Conservation (phyloP, 2,888 invertebrate species). For the Xestia ashworthii region DNA sequence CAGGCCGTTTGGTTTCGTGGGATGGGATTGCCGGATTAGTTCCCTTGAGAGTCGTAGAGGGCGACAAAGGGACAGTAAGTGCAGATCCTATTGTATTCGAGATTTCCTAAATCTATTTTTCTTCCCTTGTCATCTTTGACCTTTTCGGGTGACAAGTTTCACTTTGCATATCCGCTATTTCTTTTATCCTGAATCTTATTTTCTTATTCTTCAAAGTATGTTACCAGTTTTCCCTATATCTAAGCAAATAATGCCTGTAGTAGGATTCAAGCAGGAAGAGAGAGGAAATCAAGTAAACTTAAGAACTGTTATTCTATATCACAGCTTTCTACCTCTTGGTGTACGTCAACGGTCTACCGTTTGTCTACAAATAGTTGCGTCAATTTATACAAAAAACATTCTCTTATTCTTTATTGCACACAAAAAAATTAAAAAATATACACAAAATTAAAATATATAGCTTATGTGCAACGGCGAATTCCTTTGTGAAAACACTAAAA, state of each 20-base stretch:
- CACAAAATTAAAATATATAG: too few relatives aligned
- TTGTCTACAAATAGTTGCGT: too few relatives aligned
- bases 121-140: constrained; percentile 36
- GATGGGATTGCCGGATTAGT: constrained; percentile 38
- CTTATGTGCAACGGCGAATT: too few relatives aligned
- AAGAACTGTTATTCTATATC: too few relatives aligned
- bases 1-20: constrained; percentile 39
- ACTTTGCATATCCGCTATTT: constrained; percentile 16
- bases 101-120: constrained; percentile 48
- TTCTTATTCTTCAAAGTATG: neutral
- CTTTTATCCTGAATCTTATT: constrained; percentile 2
- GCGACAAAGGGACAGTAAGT: constrained; percentile 39
- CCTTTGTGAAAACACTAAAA: too few relatives aligned
- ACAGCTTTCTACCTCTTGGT: too few relatives aligned
- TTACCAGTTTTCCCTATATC: neutral
- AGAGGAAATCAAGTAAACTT: too few relatives aligned
- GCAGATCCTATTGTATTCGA: constrained; percentile 30
- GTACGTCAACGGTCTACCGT: too few relatives aligned
- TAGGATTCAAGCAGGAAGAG: too few relatives aligned
- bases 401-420: too few relatives aligned
- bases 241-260: neutral
- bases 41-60: constrained; percentile 35
- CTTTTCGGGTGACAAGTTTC: constrained; percentile 13
- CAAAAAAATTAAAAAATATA: too few relatives aligned
- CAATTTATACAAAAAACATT: too few relatives aligned